phyloP scores from a whole-genome alignment of 2,113 vertebrate species.

The Bos taurus region DNA sequence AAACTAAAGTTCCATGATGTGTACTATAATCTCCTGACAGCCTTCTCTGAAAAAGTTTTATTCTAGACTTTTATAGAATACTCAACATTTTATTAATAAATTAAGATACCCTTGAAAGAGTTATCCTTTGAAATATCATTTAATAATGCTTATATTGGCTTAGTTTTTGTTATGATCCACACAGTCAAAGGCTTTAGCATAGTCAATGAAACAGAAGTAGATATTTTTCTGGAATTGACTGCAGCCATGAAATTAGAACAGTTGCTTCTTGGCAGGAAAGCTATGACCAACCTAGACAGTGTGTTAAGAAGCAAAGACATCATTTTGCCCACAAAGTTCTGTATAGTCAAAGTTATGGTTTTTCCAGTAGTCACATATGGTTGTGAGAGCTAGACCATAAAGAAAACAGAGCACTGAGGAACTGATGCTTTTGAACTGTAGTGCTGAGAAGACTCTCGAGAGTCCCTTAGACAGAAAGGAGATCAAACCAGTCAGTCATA shows the following conservation, averaged over 20 bases:
- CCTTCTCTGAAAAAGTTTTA: neutral
- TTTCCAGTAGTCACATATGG: neutral
- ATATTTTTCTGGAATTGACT: neutral
- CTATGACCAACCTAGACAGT: neutral
- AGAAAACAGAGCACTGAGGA: neutral
- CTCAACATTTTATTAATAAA: neutral
- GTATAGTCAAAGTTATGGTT: neutral
- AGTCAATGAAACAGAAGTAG: neutral
- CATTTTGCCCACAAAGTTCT: neutral
- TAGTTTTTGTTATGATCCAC: neutral
- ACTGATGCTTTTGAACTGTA: neutral
- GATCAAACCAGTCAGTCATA: neutral
- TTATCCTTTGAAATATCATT: neutral
- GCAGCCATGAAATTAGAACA: neutral
- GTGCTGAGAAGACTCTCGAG: neutral
- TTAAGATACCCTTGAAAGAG: neutral
- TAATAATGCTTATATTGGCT: neutral
- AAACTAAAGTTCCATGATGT: neutral
- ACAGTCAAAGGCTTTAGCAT: neutral
- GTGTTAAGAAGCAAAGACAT: neutral
- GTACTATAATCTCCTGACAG: neutral
- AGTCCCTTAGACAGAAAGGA: neutral
- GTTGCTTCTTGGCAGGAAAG: neutral
- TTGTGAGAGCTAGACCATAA: neutral
- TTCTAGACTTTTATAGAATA: neutral